Evolutionary conservation across 37 sponge, comb jelly and placozoan genomes (phyloP).

Genomic region (Beroe forskalii): DNA sequence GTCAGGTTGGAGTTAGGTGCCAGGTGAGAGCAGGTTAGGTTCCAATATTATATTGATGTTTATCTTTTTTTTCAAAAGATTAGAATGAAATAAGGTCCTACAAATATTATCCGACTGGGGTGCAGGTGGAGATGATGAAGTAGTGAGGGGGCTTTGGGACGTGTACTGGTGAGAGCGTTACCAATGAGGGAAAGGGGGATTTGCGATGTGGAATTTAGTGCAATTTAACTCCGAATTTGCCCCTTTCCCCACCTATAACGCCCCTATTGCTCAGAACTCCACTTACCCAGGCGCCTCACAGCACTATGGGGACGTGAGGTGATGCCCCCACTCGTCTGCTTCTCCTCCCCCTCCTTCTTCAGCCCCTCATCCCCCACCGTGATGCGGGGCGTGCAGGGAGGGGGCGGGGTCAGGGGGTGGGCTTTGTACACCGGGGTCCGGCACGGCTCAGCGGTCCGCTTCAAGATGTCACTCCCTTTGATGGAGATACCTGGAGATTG

Average conservation of each 20-base stretch:
- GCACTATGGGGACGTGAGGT: not conserved
- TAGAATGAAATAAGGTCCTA: not conserved
- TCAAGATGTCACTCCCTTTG: conserved; percentile 46
- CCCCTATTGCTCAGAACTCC: no score
- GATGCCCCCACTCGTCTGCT: not conserved
- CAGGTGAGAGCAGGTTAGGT: no score
- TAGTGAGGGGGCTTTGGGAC: no score
- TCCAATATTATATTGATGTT: no score
- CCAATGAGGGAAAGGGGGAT: no score
- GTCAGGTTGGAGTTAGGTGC: not conserved
- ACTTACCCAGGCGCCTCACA: conserved; percentile 11
- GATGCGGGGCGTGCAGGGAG: conserved; percentile 22
- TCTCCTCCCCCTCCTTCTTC: not conserved
- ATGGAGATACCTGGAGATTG: conserved; percentile 30
- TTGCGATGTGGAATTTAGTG: no score
- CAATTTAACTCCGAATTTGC: no score
- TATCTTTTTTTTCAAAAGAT: no score
- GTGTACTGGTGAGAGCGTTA: no score
- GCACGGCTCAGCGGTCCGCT: not conserved
- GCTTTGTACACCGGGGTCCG: not conserved
- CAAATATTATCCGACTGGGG: not conserved
- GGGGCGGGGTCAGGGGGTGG: not conserved
- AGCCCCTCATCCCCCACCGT: not conserved
- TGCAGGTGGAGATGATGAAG: no score
- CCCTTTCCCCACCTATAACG: no score